Percentiles rank a stretch among this genome's conserved stretches.
phyloP scores from a whole-genome alignment of 2,797 vertebrate genomes.

The Silurus lanzhouensis region DNA sequence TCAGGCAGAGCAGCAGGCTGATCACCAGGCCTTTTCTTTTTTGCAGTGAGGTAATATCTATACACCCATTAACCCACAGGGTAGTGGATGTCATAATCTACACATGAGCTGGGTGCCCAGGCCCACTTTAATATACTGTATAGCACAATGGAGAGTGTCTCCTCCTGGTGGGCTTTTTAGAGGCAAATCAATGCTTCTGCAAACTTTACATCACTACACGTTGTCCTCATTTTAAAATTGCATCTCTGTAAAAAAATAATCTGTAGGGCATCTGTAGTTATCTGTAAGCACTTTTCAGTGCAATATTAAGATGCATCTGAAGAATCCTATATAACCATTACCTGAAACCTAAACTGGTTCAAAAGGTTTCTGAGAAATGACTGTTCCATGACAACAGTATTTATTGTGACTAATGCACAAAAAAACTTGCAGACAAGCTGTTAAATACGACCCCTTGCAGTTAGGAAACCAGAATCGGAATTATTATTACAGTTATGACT shows the following conservation, averaged over 20 bases:
- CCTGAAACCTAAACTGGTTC: neutral
- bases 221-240: too few species aligned
- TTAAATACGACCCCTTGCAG: neutral
- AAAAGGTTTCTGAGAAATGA: neutral
- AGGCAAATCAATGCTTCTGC: neutral
- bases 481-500: neutral
- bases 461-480: neutral
- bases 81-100: neutral
- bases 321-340: neutral
- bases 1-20: neutral
- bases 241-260: too few species aligned
- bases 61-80: neutral
- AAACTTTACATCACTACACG: too few species aligned
- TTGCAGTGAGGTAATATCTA: neutral
- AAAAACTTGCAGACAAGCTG: neutral
- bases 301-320: neutral
- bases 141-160: too few species aligned
- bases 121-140: too few species aligned
- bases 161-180: neutral
- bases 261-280: neutral
- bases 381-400: neutral
- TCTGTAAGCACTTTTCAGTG: neutral
- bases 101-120: neutral
- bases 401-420: neutral
- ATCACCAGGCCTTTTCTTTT: neutral